These are phyloP conservation scores for Passer montanus DNA, from an alignment of 2,113 vertebrate genomes.

Conservation along the genomic window DNA sequence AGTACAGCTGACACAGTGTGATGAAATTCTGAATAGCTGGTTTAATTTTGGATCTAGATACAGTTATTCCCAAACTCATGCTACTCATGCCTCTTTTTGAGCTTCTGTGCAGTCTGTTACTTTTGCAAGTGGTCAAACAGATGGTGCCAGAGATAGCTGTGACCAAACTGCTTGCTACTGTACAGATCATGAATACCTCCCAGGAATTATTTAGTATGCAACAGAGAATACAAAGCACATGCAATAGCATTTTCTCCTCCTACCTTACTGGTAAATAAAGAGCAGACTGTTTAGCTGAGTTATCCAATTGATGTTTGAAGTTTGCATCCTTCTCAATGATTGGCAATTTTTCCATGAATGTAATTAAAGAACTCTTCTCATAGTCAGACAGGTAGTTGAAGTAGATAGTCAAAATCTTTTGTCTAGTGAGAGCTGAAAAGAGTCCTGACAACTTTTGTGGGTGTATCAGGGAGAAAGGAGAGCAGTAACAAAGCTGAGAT, in stretches of 20 bases:
- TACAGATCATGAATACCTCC: neutral
- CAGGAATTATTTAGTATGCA: neutral
- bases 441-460: neutral
- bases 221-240: neutral
- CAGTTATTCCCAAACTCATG: neutral
- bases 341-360: neutral
- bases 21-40: constrained; percentile 2
- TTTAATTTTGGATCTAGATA: constrained; percentile 1
- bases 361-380: neutral
- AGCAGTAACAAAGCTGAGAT: neutral
- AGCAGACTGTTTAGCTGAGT: neutral
- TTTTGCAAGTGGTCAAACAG: constrained; percentile 40
- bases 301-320: neutral
- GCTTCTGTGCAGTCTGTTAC: neutral
- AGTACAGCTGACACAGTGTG: neutral
- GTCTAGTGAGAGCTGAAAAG: neutral
- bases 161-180: neutral
- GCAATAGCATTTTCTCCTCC: neutral
- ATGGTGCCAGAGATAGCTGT: constrained; percentile 23
- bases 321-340: neutral
- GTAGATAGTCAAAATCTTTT: neutral
- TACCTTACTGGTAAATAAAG: constrained; percentile 1
- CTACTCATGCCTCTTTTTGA: neutral
- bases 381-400: neutral
- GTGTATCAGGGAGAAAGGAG: neutral